Percentiles rank a stretch among this genome's conserved stretches.
These are phyloP conservation scores for Xestobium rufovillosum DNA, from an alignment of 2,888 invertebrate genomes.

Conservation along the genomic window DNA sequence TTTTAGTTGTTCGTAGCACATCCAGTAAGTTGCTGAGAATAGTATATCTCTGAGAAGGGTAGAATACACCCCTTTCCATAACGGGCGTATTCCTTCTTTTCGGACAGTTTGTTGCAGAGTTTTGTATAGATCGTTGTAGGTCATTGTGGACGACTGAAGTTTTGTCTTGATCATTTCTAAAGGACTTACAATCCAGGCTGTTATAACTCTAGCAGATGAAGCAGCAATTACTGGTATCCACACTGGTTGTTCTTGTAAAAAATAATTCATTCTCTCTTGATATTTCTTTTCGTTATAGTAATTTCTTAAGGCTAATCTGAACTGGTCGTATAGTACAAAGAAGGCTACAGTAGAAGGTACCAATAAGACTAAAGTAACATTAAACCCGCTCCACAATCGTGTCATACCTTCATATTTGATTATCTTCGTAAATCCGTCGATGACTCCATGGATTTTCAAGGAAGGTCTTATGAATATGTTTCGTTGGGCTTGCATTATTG, in stretches of 20 bases:
- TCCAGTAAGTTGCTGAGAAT: no score
- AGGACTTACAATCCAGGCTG: neutral
- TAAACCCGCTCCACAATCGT: neutral
- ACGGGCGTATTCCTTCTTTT: no score
- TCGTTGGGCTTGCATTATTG: neutral
- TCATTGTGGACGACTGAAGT: neutral
- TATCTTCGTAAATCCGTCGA: neutral
- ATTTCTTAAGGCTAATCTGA: neutral
- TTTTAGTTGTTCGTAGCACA: no score
- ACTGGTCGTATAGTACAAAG: conserved; percentile 1
- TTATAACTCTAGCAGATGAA: neutral
- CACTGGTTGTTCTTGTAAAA: neutral
- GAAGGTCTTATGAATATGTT: neutral
- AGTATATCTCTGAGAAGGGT: no score
- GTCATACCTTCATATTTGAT: neutral
- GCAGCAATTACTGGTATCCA: neutral
- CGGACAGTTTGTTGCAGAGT: no score
- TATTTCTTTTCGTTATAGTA: neutral
- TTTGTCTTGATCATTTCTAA: conserved; percentile 1
- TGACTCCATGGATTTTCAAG: neutral
- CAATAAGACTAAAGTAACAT: neutral
- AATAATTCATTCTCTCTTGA: neutral
- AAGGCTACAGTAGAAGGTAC: neutral
- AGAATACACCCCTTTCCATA: no score
- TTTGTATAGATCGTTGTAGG: no score